phyloP scores from a whole-genome alignment of 92 coral and sea anemone genomes.

The Bergia sp. region DNA sequence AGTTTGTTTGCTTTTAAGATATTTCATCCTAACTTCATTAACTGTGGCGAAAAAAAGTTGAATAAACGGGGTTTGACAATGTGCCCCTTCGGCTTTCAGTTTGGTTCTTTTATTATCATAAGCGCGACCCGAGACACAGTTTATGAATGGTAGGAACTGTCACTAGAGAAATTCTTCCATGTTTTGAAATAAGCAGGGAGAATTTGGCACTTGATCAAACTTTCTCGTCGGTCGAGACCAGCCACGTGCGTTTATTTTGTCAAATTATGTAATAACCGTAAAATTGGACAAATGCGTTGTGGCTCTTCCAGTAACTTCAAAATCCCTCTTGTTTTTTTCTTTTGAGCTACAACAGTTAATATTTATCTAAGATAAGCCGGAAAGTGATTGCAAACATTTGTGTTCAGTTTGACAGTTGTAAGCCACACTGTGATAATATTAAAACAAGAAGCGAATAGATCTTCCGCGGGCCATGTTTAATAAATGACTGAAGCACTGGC shows the following conservation, averaged over 20 bases:
- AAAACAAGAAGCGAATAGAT: neutral
- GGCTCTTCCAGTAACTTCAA: neutral
- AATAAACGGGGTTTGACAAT: neutral
- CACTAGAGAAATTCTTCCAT: slow-evolving; percentile 54
- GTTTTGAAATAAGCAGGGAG: slow-evolving; percentile 71
- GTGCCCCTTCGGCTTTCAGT: neutral
- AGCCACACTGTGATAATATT: neutral
- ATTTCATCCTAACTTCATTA: neutral
- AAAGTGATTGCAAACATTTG: neutral
- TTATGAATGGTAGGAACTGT: slow-evolving; percentile 72
- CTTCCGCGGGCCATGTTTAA: slow-evolving; percentile 6
- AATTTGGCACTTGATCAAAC: slow-evolving; percentile 64
- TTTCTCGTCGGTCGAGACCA: neutral
- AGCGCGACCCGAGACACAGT: slow-evolving; percentile 3
- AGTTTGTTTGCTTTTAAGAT: neutral
- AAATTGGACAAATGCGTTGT: neutral
- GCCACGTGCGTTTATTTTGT: slow-evolving; percentile 41
- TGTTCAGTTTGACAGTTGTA: neutral
- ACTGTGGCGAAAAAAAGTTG: neutral
- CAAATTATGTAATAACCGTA: neutral
- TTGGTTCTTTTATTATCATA: slow-evolving; percentile 2
- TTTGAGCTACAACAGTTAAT: neutral
- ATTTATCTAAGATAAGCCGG: neutral
- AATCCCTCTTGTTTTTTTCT: neutral
- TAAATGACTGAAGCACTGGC: slow-evolving; percentile 7